Base-by-base conservation (phyloP, 2,797 vertebrate genomes). In the Thaleichthys pacificus region DNA sequence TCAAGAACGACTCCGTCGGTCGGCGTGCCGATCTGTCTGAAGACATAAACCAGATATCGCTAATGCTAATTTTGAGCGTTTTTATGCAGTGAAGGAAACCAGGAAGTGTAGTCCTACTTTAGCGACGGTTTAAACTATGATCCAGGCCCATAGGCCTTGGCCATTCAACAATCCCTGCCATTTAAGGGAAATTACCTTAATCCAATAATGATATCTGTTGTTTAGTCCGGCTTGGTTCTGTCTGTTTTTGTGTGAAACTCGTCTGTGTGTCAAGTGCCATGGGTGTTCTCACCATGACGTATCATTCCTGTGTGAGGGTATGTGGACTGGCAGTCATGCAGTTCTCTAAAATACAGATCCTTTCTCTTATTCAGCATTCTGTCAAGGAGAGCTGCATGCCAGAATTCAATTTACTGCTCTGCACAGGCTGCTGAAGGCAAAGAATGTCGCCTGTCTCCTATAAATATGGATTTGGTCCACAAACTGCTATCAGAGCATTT, bases 311-410 rank as follows among this genome's bases (percentile, higher is more conserved):
- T n/a, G n/a, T n/a, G 86, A 88, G 71, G 73, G 76, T 76, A 76
- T 82, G 83, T 57, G 49, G 86, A 77, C 87, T 86, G 86, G 82
- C 84, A 83, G 81, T 85, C 87, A 87, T 87, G 89, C 88, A 78
- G 89, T 90, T 85, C 76, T 81, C 82, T 86, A 84, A 90, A 90
- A 88, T 88, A 90, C 88, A 89, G 80, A 88, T 88, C 87, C 79
- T 88, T 85, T 87, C 87, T 89, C 89, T 91, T 91, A 92, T 91
- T 91, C 89, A 90, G 90, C 87, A 91, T 90, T 90, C 90, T 89
- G 89, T 91, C 88, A 89, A 87, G 32, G 82, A 87, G 86, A 88
- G 82, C 87, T 82, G 88, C 78, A 71, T 84, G 86, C 87, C 83
- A 85, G 82, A 90, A 90, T 91, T 92, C 85, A 92, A 92, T 91